Evolutionary conservation across 37 sponge, comb jelly and placozoan genomes (phyloP).

Genomic region (Hexactinellida sp.): DNA sequence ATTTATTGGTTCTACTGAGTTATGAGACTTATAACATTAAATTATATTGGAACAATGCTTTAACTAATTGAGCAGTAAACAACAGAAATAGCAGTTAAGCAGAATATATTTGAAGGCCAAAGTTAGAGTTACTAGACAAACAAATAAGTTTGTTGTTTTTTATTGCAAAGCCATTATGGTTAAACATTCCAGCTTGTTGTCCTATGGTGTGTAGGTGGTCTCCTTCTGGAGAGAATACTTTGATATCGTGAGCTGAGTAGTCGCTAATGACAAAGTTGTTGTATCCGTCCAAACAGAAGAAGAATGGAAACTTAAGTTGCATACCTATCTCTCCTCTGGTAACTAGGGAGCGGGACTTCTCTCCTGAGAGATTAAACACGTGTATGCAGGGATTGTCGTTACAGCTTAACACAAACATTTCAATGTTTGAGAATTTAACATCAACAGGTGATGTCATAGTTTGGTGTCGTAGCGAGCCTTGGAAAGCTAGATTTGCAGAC

Average conservation of each 20-base stretch:
- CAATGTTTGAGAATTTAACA: neutral
- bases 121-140: neutral
- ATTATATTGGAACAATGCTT: too few relatives aligned
- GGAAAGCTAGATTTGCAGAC: neutral
- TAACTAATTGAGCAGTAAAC: too few relatives aligned
- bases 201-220: neutral
- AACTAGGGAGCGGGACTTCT: neutral
- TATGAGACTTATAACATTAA: too few relatives aligned
- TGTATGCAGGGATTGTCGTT: neutral
- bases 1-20: too few relatives aligned
- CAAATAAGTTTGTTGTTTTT: neutral
- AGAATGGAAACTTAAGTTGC: neutral
- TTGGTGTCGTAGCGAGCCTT: neutral
- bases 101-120: neutral
- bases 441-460: neutral
- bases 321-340: constrained; percentile 3
- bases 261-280: neutral
- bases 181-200: neutral
- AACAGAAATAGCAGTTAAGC: too few relatives aligned
- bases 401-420: neutral
- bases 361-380: constrained; percentile 11
- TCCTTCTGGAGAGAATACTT: neutral
- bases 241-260: neutral
- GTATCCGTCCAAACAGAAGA: neutral
- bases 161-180: neutral